Evolutionary conservation across 1,140 invertebrate genomes (phyloP).

Genomic region (Belonocnema kinseyi): DNA sequence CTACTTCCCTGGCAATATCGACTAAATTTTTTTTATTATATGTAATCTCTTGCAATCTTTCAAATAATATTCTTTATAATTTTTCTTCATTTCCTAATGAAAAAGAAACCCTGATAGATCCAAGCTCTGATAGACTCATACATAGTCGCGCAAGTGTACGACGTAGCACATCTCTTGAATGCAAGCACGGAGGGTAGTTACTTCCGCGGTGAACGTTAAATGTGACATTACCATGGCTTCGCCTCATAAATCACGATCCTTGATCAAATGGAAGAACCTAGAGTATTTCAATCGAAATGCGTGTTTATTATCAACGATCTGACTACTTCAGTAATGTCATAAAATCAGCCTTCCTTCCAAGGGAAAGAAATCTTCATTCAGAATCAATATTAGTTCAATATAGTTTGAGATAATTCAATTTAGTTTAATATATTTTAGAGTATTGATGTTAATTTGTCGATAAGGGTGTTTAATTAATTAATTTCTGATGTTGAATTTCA

Average conservation of each 20-base stretch:
- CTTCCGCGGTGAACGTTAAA: conserved; percentile 12
- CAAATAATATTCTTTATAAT: no score
- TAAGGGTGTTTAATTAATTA: no score
- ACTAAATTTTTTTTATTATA: no score
- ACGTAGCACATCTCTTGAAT: not conserved
- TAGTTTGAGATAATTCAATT: not conserved
- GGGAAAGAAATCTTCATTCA: not conserved
- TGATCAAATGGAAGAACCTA: conserved; percentile 2
- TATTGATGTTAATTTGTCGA: no score
- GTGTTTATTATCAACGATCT: not conserved
- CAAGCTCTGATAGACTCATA: not conserved
- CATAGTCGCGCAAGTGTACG: not conserved
- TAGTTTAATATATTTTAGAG: no score
- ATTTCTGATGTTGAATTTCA: no score
- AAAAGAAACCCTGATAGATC: accelerated
- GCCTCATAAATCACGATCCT: conserved; percentile 21
- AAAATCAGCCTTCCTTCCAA: not conserved
- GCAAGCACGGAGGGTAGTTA: conserved; percentile 13
- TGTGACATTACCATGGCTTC: conserved; percentile 9
- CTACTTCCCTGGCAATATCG: no score
- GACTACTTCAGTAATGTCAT: not conserved
- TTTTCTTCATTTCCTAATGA: no score
- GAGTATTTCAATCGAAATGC: not conserved
- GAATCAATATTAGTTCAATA: not conserved
- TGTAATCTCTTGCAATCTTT: no score